Percentiles rank a stretch among this genome's conserved stretches.
Conservation (phyloP, 2,113 vertebrate genomes). For the Zosterops pallidus region DNA sequence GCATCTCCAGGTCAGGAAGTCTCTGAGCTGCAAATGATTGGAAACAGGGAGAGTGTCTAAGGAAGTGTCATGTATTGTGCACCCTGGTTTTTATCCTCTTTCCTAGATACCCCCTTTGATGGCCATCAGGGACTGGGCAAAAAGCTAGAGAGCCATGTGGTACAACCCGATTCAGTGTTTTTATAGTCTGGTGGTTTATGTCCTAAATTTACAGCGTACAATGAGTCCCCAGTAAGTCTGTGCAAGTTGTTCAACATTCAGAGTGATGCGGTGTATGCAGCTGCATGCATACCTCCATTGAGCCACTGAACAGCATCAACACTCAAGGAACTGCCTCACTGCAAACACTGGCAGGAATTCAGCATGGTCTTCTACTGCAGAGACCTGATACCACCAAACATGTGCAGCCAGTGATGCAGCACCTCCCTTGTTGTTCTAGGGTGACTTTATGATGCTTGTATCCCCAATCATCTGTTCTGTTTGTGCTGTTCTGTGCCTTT, state of each 20-base stretch:
- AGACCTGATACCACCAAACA: neutral
- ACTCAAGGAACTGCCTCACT: neutral
- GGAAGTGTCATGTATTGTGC: neutral
- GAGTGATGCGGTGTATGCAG: neutral
- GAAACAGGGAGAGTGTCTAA: neutral
- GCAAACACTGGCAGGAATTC: neutral
- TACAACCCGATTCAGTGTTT: neutral
- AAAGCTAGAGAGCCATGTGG: neutral
- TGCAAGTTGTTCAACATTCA: neutral
- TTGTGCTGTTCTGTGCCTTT: too few species aligned
- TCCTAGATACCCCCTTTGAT: neutral
- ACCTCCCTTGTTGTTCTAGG: neutral
- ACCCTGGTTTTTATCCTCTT: neutral
- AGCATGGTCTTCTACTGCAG: neutral
- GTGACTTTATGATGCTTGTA: too few species aligned
- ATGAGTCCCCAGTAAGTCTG: neutral
- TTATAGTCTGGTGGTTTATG: neutral
- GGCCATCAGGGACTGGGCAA: neutral
- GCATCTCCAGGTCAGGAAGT: neutral
- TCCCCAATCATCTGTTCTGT: too few species aligned
- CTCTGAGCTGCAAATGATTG: neutral
- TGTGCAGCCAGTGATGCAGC: rapidly evolving
- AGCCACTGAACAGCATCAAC: neutral
- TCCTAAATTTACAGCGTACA: neutral
- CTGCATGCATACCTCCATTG: neutral